Evolutionary conservation across 2,113 vertebrate species (phyloP).

Genomic region (Pteropus alecto): DNA sequence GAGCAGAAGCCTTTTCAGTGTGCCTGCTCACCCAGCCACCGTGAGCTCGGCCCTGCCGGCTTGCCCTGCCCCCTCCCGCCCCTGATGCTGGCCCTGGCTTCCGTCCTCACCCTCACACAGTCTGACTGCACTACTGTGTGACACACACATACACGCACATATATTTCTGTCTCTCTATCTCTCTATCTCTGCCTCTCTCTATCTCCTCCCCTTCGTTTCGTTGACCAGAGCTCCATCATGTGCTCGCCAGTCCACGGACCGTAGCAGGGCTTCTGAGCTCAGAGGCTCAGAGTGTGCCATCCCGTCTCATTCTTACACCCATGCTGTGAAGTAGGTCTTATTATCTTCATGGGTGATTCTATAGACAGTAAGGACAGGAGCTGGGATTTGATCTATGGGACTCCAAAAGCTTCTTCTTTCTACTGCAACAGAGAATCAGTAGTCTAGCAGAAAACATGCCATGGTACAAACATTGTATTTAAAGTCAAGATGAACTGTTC

Average conservation of each 20-base stretch:
- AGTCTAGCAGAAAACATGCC: not conserved
- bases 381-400: not conserved
- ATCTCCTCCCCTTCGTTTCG: not conserved
- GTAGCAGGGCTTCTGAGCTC: not conserved
- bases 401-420: not conserved
- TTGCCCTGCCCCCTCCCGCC: no score
- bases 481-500: not conserved
- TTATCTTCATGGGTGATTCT: not conserved
- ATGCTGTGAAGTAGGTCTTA: not conserved
- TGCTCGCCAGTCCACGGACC: not conserved
- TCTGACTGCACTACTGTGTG: not conserved
- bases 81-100: not conserved
- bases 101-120: not conserved
- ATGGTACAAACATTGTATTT: not conserved
- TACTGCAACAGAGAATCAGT: not conserved
- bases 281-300: not conserved
- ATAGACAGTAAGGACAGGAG: not conserved
- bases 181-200: no score
- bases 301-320: not conserved
- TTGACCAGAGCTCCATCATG: not conserved
- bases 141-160: no score
- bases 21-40: not conserved
- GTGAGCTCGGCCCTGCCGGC: no score
- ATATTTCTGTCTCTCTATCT: no score
- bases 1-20: not conserved